These are phyloP conservation scores for Pontoporia blainvillei DNA, from an alignment of 2,113 vertebrate genomes.

Conservation along the genomic window DNA sequence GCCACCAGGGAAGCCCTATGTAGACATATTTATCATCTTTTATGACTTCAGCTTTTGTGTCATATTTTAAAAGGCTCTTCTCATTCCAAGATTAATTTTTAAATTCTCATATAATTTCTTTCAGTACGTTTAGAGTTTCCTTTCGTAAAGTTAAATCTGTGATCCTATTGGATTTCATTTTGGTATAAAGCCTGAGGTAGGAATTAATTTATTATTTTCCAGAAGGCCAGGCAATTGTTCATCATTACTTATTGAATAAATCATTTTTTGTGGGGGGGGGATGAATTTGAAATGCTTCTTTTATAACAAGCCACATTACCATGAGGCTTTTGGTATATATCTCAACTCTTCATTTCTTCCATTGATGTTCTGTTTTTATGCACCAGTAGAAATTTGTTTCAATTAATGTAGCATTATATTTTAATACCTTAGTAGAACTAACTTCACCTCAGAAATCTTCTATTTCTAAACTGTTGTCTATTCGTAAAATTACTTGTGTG, in stretches of 20 bases:
- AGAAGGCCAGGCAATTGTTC: neutral
- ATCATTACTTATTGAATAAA: neutral
- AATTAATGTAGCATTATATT: neutral
- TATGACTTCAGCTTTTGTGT: neutral
- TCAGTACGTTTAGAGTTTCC: neutral
- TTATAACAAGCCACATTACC: neutral
- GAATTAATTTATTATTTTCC: neutral
- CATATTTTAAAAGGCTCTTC: neutral
- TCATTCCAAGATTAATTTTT: neutral
- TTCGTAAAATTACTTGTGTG: neutral
- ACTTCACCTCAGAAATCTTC: neutral
- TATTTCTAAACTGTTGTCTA: neutral
- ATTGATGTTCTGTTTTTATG: neutral
- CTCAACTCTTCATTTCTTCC: neutral
- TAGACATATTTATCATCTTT: neutral
- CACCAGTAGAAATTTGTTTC: neutral
- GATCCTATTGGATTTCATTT: neutral
- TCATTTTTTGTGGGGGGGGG: neutral
- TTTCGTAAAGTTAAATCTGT: neutral
- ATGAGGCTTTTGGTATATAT: neutral
- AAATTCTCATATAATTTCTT: neutral
- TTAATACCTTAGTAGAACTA: neutral
- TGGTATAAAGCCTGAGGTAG: neutral
- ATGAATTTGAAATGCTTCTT: neutral
- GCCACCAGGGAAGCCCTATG: neutral